These are phyloP conservation scores for Vollenhovia emeryi DNA, from an alignment of 1,140 invertebrate genomes.

Conservation along the genomic window DNA sequence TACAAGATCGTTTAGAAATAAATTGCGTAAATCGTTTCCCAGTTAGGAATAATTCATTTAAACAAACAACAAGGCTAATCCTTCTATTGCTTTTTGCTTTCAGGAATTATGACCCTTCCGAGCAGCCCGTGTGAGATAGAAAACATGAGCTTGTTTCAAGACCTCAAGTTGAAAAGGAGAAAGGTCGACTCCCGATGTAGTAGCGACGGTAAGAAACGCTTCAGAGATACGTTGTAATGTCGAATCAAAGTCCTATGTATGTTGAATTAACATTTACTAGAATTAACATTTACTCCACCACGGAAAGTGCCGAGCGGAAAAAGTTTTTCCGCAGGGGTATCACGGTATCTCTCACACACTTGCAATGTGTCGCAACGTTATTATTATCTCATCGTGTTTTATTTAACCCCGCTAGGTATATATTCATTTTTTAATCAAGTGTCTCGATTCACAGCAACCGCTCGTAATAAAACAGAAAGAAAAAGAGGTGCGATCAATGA, in stretches of 20 bases:
- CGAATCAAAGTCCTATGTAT: background rate
- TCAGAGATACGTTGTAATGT: background rate
- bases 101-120: conserved; percentile 99
- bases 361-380: background rate
- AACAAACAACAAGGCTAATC: background rate
- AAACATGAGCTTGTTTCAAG: conserved; percentile 99
- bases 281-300: background rate
- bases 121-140: conserved; percentile 97
- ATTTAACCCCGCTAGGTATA: background rate
- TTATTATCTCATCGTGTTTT: conserved; percentile 8
- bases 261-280: conserved; percentile 32
- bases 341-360: background rate
- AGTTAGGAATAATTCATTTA: background rate
- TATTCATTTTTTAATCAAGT: background rate
- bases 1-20: background rate
- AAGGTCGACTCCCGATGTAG: conserved; percentile 98
- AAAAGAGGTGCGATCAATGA: background rate
- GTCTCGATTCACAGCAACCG: conserved; percentile 12
- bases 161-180: conserved; percentile 98
- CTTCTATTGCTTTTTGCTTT: conserved; percentile 78
- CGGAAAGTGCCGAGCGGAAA: background rate
- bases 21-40: background rate
- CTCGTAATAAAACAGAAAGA: background rate
- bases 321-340: background rate
- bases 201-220: conserved; percentile 92